phyloP scores from a whole-genome alignment of 2,113 vertebrate species.

The Gila orcuttii region DNA sequence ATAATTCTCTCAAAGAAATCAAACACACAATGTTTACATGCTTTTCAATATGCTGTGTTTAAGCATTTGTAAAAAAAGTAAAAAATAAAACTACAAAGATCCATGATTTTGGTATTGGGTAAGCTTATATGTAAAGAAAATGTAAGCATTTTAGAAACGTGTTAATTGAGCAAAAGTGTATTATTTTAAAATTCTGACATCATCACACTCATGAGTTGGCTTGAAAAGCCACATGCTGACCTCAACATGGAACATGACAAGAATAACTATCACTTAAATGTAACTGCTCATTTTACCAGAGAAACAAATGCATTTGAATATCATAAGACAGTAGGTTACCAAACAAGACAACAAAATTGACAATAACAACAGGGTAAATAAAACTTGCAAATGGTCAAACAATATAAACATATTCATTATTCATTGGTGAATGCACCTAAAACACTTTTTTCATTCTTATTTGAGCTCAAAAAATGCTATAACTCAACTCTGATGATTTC shows the following conservation, averaged over 20 bases:
- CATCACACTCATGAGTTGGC: no score
- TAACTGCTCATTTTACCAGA: background rate
- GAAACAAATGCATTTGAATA: background rate
- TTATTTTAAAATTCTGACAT: no score
- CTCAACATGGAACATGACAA: background rate
- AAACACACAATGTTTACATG: background rate
- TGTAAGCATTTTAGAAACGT: no score
- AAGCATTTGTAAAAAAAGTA: no score
- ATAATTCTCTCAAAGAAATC: background rate
- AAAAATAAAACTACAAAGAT: no score
- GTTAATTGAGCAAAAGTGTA: no score
- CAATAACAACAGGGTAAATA: background rate
- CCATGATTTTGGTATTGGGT: no score
- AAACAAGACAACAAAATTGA: background rate
- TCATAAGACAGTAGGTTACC: background rate
- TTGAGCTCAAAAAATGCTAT: background rate
- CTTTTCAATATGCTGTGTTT: no score
- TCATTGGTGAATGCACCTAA: background rate
- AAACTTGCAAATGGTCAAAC: background rate
- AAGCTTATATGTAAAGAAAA: no score
- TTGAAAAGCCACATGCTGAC: background rate
- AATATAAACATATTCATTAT: conserved; percentile 1
- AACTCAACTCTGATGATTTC: background rate
- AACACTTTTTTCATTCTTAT: background rate
- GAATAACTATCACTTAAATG: background rate